Evolutionary conservation across 1,140 invertebrate species (phyloP).

Genomic region (Reticulitermes speratus): DNA sequence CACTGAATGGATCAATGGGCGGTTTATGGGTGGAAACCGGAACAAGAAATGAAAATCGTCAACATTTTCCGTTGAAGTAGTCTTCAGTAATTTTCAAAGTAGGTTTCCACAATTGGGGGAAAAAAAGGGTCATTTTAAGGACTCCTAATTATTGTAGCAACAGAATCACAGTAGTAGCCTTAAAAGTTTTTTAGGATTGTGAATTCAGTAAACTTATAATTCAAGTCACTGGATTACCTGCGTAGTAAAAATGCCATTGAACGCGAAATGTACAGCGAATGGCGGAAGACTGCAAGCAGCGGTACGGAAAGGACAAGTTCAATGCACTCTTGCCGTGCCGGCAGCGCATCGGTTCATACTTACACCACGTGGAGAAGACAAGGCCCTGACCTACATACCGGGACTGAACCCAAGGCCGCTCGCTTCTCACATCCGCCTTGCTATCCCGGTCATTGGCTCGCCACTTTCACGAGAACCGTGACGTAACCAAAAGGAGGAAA

Average conservation of each 20-base stretch:
- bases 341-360: neutral
- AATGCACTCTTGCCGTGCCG: neutral
- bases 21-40: no score
- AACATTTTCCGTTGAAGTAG: no score
- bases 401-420: constrained; percentile 30
- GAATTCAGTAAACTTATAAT: neutral
- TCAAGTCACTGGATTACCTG: neutral
- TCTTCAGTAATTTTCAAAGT: no score
- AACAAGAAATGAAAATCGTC: no score
- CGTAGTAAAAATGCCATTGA: neutral
- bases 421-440: constrained; percentile 26
- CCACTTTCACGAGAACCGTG: constrained; percentile 32
- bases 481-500: constrained; percentile 26
- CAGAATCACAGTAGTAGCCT: no score
- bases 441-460: constrained; percentile 29
- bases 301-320: neutral
- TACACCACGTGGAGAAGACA: constrained; percentile 25
- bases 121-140: no score
- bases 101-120: no score
- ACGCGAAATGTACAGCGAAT: neutral
- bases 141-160: no score
- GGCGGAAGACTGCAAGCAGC: neutral
- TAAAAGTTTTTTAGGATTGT: no score
- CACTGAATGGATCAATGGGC: no score
- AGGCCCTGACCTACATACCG: constrained; percentile 29